These are phyloP conservation scores for Nicator chloris DNA, from an alignment of 2,113 vertebrate species.

Conservation along the genomic window DNA sequence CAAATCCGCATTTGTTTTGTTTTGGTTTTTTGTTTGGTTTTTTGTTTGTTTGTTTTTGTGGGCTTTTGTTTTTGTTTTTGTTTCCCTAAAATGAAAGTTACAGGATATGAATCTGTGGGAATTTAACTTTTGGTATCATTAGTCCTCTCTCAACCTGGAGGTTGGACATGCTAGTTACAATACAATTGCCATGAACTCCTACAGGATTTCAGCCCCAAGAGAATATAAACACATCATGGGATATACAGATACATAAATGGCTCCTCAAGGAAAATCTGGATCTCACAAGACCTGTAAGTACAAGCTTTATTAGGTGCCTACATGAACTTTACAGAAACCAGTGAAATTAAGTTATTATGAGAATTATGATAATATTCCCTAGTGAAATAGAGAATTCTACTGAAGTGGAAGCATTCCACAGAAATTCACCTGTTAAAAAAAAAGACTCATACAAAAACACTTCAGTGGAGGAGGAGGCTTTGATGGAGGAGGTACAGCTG, in stretches of 20 bases:
- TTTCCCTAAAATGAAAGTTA: not conserved
- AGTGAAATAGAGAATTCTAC: not conserved
- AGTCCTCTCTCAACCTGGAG: not conserved
- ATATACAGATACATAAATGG: not conserved
- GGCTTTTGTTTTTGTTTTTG: not conserved
- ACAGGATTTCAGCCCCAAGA: not conserved
- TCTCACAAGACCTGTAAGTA: not conserved
- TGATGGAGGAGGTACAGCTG: not conserved
- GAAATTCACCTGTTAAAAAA: not conserved
- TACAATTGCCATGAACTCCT: not conserved
- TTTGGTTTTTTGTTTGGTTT: too few species aligned
- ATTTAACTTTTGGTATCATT: rapidly evolving
- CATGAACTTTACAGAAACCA: not conserved
- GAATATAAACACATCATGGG: not conserved
- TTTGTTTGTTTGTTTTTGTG: not conserved
- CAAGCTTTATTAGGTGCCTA: not conserved
- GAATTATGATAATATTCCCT: not conserved
- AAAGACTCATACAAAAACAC: not conserved
- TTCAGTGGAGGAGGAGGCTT: not conserved
- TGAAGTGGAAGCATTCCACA: not conserved
- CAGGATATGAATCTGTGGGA: not conserved
- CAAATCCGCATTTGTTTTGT: too few species aligned
- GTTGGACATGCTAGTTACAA: not conserved
- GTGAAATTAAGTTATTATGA: not conserved
- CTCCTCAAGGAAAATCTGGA: not conserved